Percentiles rank a stretch among this genome's conserved stretches.
phyloP scores from a whole-genome alignment of 2,113 vertebrate species.

The Leucosticte australis region DNA sequence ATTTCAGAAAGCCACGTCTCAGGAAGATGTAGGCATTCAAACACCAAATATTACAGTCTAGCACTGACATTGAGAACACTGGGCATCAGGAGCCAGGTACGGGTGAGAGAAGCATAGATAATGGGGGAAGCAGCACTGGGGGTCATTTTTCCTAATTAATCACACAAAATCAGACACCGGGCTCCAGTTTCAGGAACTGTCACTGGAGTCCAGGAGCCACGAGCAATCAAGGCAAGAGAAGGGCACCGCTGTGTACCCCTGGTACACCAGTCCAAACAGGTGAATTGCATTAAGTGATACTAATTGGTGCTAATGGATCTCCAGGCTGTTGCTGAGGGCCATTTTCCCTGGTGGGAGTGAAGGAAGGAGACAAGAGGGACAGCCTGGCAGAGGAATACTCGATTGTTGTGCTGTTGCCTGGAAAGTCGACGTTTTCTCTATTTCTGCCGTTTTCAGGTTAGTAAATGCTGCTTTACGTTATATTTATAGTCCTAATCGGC shows the following conservation, averaged over 20 bases:
- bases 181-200: background rate
- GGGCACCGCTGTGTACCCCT: background rate
- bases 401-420: background rate
- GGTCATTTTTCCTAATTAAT: background rate
- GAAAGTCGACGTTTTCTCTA: background rate
- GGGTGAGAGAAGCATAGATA: accelerated
- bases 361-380: background rate
- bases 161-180: background rate
- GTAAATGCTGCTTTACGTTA: background rate
- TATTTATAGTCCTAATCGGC: background rate
- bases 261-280: background rate
- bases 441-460: background rate
- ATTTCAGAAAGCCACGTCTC: background rate
- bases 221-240: background rate
- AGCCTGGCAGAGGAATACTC: background rate
- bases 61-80: background rate
- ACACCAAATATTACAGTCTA: background rate
- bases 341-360: background rate
- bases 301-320: background rate
- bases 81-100: background rate
- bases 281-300: background rate
- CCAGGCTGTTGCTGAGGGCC: background rate
- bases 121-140: background rate
- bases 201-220: background rate
- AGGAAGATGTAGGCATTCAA: background rate